These are phyloP conservation scores for Corella eumyota DNA, from an alignment of 23 tunicate species.

Conservation along the genomic window DNA sequence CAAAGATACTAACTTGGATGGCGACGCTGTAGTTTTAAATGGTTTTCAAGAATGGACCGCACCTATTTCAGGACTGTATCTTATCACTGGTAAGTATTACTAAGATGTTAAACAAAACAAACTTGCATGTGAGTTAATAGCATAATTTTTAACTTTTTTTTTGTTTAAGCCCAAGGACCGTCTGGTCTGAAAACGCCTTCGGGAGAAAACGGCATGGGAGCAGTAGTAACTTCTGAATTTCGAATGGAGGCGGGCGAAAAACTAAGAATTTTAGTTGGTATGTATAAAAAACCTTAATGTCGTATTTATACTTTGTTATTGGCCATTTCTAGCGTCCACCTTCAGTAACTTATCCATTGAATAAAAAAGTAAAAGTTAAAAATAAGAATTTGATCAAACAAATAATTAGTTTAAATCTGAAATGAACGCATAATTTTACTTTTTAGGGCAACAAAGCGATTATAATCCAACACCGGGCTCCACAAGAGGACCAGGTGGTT, in stretches of 20 bases:
- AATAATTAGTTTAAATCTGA: too few relatives aligned
- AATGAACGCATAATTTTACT: not conserved
- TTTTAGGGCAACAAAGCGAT: constrained; percentile 79
- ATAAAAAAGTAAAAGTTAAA: too few relatives aligned
- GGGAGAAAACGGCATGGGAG: constrained; percentile 55
- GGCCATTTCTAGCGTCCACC: too few relatives aligned
- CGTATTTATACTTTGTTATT: too few relatives aligned
- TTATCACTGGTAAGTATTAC: constrained; percentile 52
- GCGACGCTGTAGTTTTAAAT: constrained; percentile 26
- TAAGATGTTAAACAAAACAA: not conserved
- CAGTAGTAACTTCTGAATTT: constrained; percentile 42
- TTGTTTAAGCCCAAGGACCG: constrained; percentile 40
- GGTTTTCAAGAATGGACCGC: constrained; percentile 82
- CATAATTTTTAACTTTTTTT: not conserved
- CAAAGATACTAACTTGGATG: constrained; percentile 50
- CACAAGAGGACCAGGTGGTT: constrained; percentile 52
- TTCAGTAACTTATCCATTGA: too few relatives aligned
- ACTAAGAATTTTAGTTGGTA: constrained; percentile 65
- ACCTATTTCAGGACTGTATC: constrained; percentile 69
- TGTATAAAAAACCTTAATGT: not conserved
- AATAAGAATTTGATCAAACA: too few relatives aligned
- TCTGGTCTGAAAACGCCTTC: constrained; percentile 19
- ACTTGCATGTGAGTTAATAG: too few relatives aligned
- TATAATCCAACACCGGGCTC: not conserved
- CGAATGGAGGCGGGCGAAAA: constrained; percentile 43